A percentile compares a stretch with the other conserved stretches of the same genome.
phyloP scores from a whole-genome alignment of 2,113 vertebrate species.

The Urocolius indicus region DNA sequence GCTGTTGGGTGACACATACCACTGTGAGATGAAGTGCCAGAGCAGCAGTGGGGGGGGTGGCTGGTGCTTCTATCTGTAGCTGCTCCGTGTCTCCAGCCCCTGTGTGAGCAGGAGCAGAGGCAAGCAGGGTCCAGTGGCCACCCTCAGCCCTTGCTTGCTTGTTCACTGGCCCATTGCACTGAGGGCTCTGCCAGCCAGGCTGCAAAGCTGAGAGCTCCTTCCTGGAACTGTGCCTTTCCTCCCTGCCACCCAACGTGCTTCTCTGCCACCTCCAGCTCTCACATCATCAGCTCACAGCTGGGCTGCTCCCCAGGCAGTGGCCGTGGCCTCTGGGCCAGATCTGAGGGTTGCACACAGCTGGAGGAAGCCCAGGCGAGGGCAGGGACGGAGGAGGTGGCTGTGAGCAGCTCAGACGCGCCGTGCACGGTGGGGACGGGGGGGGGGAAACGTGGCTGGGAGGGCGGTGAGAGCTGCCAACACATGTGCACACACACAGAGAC shows the following conservation, averaged over 20 bases:
- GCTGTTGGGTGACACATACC: neutral
- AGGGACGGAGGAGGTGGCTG: neutral
- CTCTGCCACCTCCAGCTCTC: neutral
- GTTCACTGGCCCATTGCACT: rapidly evolving
- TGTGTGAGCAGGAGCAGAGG: neutral
- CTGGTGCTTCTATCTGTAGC: rapidly evolving
- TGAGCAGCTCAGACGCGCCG: rapidly evolving
- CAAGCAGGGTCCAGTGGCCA: neutral
- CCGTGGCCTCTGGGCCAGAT: neutral
- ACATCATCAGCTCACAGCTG: neutral
- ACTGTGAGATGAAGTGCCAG: rapidly evolving
- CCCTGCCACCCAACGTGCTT: neutral
- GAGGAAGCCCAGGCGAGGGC: neutral
- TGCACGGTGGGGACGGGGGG: rapidly evolving
- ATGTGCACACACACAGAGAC: neutral
- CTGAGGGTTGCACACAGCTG: constrained; percentile 6
- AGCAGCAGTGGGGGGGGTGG: neutral
- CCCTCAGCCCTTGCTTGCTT: neutral
- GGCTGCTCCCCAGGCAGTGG: neutral
- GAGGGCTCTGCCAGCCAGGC: neutral
- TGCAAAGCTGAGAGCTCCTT: neutral
- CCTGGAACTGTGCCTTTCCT: neutral
- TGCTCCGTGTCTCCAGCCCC: neutral
- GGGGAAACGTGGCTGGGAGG: neutral
- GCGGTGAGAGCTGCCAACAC: neutral